Evolutionary conservation across 1,140 invertebrate species (phyloP), one percentile per base, ranked within the genome.

Genomic region (Ceratitis capitata): DNA sequence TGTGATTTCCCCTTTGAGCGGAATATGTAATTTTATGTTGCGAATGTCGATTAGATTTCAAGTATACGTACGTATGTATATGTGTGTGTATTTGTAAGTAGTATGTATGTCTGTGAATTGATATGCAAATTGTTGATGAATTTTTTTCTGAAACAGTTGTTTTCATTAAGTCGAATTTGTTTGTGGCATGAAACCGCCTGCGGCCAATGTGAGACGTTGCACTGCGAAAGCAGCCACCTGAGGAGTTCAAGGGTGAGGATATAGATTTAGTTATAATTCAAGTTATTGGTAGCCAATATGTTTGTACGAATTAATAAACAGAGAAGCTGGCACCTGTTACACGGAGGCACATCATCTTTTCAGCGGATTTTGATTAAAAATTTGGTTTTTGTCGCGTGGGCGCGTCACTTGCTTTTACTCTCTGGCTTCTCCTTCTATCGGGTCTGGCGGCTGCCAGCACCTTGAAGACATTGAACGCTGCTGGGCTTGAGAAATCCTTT

Each of bases 11-110:
- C 69, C n/a, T 78, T 23, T 23, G 19, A 26, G 39, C 0, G 39
- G n/a, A 78, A 61, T 23, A 78, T 42, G 35, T n/a, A 78, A 47
- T 45, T 78, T 45, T 78, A 45, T 78, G 39, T n/a, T 45, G 32
- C 19, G n/a, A 26, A 78, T 74, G 14, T 78, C 69, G 35, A 74
- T 74, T 74, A 35, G 69, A 78, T 78, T 78, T 78, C n/a, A 19
- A 56, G 23, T 56, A n/a, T 56, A 23, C 6, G 19, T 56, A 56
- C 23, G 10, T n/a, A 23, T 56, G n/a, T 9, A 0, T n/a, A 3
- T 6, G 0, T 53, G 51, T 5, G 19, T n/a, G n/a, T n/a, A n/a
- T n/a, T n/a, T n/a, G n/a, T n/a, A n/a, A n/a, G n/a, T n/a, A n/a
- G 10, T n/a, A 23, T 56, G n/a, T 9, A 0, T n/a, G 1, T 6